phyloP scores from a whole-genome alignment of 2,113 vertebrate species.

The Tragulus kanchil region DNA sequence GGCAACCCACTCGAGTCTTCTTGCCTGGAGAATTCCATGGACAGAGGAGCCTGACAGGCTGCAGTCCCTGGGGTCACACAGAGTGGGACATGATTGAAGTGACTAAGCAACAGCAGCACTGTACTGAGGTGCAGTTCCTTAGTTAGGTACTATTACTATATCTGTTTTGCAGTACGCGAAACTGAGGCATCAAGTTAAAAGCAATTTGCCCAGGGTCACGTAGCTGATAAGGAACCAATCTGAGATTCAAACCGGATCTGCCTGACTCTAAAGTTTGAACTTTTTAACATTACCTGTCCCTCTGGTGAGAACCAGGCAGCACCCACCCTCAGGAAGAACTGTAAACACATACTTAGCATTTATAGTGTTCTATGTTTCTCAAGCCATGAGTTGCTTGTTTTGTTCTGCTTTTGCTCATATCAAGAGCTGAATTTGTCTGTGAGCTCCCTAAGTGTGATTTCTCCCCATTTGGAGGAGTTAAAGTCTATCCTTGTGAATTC shows the following conservation, averaged over 20 bases:
- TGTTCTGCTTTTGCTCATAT: constrained; percentile 7
- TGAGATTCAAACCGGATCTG: constrained; percentile 2
- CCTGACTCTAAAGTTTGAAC: neutral
- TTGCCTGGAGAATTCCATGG: too few species aligned
- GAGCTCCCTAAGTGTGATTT: constrained; percentile 8
- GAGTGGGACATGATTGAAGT: too few species aligned
- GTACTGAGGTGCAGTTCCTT: neutral
- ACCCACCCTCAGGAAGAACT: neutral
- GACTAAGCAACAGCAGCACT: too few species aligned
- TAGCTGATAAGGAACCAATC: neutral
- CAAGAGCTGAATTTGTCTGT: neutral
- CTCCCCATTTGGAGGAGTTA: neutral
- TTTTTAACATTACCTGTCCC: neutral
- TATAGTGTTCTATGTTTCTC: constrained; percentile 18
- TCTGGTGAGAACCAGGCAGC: constrained; percentile 31
- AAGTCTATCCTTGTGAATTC: constrained; percentile 29
- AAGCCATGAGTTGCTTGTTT: neutral
- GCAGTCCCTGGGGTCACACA: too few species aligned
- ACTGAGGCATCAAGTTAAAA: constrained; percentile 28
- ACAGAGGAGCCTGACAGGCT: too few species aligned
- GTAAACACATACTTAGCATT: neutral
- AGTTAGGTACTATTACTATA: neutral
- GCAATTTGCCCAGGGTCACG: neutral
- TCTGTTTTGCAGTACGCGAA: constrained; percentile 45
- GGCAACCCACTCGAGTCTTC: too few species aligned